These are phyloP conservation scores for Gorsachius goisagi DNA, from an alignment of 2,113 vertebrate genomes.

Conservation along the genomic window DNA sequence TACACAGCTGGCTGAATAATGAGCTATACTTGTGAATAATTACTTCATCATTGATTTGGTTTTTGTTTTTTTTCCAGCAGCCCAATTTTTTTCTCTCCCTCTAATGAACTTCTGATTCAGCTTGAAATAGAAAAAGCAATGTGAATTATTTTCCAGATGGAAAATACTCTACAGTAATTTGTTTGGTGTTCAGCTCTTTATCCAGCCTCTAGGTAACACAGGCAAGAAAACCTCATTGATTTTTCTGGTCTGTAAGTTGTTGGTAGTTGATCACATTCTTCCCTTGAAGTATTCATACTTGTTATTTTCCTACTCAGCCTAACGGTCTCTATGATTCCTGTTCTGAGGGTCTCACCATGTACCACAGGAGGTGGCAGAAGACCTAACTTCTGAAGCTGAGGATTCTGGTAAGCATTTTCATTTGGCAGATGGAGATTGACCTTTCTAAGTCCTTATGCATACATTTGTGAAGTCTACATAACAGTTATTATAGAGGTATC, in stretches of 20 bases:
- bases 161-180: neutral
- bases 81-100: neutral
- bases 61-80: neutral
- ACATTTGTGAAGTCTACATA: neutral
- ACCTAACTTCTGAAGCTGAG: neutral
- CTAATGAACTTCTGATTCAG: neutral
- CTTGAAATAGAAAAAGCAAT: conserved; percentile 10
- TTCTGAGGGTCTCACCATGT: neutral
- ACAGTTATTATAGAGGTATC: neutral
- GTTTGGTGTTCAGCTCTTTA: neutral
- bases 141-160: conserved; percentile 12
- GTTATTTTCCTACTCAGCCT: neutral
- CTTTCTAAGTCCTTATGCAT: neutral
- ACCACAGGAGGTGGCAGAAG: neutral
- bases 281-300: neutral
- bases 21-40: conserved; percentile 7
- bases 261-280: neutral
- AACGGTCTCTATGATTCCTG: neutral
- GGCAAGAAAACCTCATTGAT: neutral
- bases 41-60: neutral
- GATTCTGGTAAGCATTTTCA: neutral
- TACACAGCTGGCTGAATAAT: neutral
- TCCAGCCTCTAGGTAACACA: neutral
- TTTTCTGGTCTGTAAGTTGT: neutral
- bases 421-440: neutral